Conservation (phyloP, 2,888 invertebrate species). For the Dasypolia templi region DNA sequence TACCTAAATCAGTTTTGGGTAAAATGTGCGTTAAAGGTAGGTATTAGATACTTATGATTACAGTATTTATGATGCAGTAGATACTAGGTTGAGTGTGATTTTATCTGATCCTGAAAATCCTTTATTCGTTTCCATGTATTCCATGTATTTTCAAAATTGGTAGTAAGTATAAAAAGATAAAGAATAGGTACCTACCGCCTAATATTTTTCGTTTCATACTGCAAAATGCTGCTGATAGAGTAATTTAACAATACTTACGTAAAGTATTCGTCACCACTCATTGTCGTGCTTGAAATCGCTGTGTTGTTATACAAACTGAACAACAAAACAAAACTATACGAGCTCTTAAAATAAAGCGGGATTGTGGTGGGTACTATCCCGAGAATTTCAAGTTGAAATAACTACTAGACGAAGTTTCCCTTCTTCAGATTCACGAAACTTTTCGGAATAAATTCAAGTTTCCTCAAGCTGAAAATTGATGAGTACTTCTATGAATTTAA, state of each 20-base stretch:
- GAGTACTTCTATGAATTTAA: conserved; percentile 74
- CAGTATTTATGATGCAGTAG: conserved; percentile 6
- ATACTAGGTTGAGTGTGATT: not conserved
- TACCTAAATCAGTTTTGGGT: not conserved
- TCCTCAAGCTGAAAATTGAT: conserved; percentile 77
- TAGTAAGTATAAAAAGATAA: not conserved
- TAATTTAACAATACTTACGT: conserved; percentile 2
- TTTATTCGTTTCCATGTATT: not conserved
- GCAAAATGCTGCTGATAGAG: not conserved
- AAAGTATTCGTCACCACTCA: conserved; percentile 16
- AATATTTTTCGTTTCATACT: not conserved
- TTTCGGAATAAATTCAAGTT: conserved; percentile 80
- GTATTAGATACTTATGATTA: not conserved
- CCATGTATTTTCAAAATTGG: not conserved
- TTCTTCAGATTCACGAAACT: conserved; percentile 75
- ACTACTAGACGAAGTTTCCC: conserved; percentile 79
- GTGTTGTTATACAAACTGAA: conserved; percentile 68
- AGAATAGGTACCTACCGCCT: too few species aligned
- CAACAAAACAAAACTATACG: conserved; percentile 73
- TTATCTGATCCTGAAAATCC: not conserved
- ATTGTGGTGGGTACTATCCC: conserved; percentile 51
- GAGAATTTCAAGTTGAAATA: conserved; percentile 79
- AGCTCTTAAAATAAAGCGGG: conserved; percentile 74
- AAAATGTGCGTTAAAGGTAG: not conserved
- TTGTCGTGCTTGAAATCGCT: conserved; percentile 53